These are phyloP conservation scores for Anhinga anhinga DNA, from an alignment of 2,113 vertebrate species.

Conservation along the genomic window DNA sequence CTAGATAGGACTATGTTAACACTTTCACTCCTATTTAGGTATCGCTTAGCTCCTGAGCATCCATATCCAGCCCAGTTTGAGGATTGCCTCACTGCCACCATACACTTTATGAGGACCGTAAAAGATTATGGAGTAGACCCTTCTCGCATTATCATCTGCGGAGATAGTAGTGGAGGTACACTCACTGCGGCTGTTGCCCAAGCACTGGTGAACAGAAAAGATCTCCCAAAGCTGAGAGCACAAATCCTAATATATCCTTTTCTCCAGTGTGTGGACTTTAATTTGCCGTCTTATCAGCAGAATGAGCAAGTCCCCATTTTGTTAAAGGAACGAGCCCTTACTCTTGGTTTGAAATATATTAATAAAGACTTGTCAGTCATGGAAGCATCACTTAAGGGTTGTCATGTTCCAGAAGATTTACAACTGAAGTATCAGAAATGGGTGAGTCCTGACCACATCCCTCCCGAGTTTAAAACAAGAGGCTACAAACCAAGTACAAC, in stretches of 20 bases:
- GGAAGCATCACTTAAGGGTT: slow-evolving; percentile 35
- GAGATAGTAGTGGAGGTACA: slow-evolving; percentile 79
- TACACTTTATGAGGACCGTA: slow-evolving; percentile 78
- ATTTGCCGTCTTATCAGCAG: slow-evolving; percentile 77
- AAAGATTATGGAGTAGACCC: slow-evolving; percentile 76
- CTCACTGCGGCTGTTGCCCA: slow-evolving; percentile 73
- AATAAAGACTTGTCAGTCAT: slow-evolving; percentile 7
- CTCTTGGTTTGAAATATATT: slow-evolving; percentile 70
- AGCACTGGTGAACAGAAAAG: slow-evolving; percentile 61
- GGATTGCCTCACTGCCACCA: slow-evolving; percentile 75
- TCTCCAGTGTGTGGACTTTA: slow-evolving; percentile 67
- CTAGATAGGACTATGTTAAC: background rate
- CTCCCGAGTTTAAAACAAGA: slow-evolving; percentile 53
- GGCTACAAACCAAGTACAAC: background rate
- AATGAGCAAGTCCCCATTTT: slow-evolving; percentile 75
- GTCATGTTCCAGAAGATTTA: slow-evolving; percentile 65
- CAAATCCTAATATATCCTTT: slow-evolving; percentile 81
- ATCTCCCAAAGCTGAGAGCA: slow-evolving; percentile 75
- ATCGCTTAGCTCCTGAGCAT: slow-evolving; percentile 78
- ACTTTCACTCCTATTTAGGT: slow-evolving; percentile 48
- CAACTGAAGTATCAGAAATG: slow-evolving; percentile 62
- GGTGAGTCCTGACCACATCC: slow-evolving; percentile 33
- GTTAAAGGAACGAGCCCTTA: slow-evolving; percentile 35
- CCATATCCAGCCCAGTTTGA: slow-evolving; percentile 65
- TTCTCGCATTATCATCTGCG: slow-evolving; percentile 69